Conservation (phyloP, 2,113 vertebrate species). For the Lynx canadensis region DNA sequence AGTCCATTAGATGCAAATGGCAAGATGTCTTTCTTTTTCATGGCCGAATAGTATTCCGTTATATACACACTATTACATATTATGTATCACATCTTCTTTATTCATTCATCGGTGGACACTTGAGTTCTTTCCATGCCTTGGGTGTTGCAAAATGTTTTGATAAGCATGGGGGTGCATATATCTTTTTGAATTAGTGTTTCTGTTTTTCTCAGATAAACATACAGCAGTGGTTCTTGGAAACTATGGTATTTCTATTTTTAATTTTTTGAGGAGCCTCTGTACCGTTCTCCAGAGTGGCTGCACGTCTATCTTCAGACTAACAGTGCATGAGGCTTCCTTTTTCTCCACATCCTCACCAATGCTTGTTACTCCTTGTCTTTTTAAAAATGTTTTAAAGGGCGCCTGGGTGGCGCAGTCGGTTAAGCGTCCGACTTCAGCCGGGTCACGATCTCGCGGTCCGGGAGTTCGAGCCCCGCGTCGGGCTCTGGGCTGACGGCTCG, state of each 20-base stretch:
- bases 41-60: neutral
- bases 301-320: neutral
- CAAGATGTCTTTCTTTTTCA: neutral
- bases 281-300: neutral
- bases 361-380: neutral
- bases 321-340: neutral
- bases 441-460: too few species aligned
- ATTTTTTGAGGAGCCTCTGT: neutral
- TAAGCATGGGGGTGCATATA: neutral
- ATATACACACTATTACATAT: neutral
- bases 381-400: neutral
- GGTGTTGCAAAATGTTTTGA: neutral
- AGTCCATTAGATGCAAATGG: neutral
- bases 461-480: too few species aligned
- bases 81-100: neutral
- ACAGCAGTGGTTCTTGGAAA: neutral
- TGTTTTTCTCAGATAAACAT: neutral
- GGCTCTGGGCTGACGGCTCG: too few species aligned
- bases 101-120: neutral
- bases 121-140: neutral
- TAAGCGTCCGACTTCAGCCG: too few species aligned
- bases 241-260: neutral
- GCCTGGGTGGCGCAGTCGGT: too few species aligned
- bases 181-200: neutral
- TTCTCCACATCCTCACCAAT: neutral